Evolutionary conservation across 2,113 vertebrate species (phyloP).

Genomic region (Engystomops pustulosus): DNA sequence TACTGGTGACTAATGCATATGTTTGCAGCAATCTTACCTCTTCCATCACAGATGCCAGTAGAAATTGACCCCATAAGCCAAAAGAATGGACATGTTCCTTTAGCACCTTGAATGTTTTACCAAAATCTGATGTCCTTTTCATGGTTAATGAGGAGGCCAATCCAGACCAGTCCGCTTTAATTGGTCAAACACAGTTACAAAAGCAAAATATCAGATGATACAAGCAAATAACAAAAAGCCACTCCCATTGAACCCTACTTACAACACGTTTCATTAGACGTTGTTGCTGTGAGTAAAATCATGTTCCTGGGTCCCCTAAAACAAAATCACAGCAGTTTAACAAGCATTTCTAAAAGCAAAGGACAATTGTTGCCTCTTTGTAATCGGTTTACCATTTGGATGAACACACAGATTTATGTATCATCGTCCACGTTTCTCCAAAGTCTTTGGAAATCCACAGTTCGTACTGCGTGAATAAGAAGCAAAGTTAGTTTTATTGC

Average conservation of each 20-base stretch:
- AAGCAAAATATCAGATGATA: background rate
- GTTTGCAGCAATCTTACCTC: conserved; percentile 77
- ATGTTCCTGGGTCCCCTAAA: conserved; percentile 40
- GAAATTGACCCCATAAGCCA: conserved; percentile 87
- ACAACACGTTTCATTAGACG: conserved; percentile 35
- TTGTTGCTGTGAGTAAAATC: conserved; percentile 22
- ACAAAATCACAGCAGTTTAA: background rate
- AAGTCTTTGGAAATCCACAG: conserved; percentile 90
- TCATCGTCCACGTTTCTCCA: conserved; percentile 82
- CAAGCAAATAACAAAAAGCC: background rate
- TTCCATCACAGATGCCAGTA: conserved; percentile 93
- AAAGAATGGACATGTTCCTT: conserved; percentile 88
- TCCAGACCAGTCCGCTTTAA: conserved; percentile 20
- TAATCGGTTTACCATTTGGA: conserved; percentile 95
- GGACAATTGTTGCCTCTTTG: no score
- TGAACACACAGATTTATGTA: conserved; percentile 85
- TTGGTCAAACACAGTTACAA: background rate
- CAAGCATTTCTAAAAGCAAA: background rate
- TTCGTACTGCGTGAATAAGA: conserved; percentile 76
- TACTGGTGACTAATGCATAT: no score
- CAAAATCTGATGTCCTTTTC: conserved; percentile 81
- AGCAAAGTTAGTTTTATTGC: background rate
- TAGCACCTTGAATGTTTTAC: conserved; percentile 79
- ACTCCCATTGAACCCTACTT: conserved; percentile 71
- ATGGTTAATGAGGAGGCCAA: conserved; percentile 80